Percentiles rank a stretch among this genome's conserved stretches.
phyloP scores from a whole-genome alignment of 2,113 vertebrate species.

The Junco hyemalis region DNA sequence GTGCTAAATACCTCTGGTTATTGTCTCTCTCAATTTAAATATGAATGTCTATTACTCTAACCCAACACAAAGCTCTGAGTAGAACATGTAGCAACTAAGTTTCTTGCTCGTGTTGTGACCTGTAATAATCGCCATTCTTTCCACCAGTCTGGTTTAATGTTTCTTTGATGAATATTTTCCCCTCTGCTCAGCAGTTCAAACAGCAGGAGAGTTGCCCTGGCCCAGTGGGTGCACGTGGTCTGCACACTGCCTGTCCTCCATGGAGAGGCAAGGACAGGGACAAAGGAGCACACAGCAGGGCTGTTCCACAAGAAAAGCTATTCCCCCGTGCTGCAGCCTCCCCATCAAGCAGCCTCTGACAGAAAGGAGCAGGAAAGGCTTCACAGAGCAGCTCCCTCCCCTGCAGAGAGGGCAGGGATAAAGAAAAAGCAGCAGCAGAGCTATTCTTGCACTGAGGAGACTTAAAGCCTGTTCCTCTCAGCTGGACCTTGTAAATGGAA shows the following conservation, averaged over 20 bases:
- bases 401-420: neutral
- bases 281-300: neutral
- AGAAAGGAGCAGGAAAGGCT: neutral
- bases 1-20: neutral
- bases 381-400: neutral
- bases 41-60: neutral
- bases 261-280: neutral
- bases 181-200: neutral
- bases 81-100: neutral
- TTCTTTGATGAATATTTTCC: constrained; percentile 9
- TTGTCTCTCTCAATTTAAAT: neutral
- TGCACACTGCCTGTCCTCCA: neutral
- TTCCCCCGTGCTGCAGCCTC: neutral
- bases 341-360: neutral
- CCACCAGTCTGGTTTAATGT: neutral
- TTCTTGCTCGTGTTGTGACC: constrained; percentile 16
- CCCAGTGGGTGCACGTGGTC: neutral
- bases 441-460: neutral
- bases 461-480: neutral
- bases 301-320: neutral
- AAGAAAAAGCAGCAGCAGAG: neutral
- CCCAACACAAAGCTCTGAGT: neutral
- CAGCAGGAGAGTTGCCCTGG: neutral
- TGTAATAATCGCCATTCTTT: neutral
- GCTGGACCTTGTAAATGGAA: neutral